phyloP scores from a whole-genome alignment of 2,797 vertebrate species.

The Rhabdophis nuchalis region DNA sequence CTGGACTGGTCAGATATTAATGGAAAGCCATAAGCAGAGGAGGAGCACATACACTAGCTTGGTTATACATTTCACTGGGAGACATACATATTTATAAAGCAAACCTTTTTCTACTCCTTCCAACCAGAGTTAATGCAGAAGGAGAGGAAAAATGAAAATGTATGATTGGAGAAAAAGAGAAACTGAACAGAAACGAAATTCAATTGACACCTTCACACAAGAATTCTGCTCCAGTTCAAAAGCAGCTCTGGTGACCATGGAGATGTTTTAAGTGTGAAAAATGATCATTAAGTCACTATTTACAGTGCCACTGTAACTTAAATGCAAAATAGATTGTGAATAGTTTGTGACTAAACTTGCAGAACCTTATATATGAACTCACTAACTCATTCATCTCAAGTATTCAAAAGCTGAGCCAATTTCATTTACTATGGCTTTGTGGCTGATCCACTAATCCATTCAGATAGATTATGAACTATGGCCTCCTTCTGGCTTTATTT shows the following conservation, averaged over 20 bases:
- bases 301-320: neutral
- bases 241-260: neutral
- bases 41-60: neutral
- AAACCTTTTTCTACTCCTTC: neutral
- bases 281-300: neutral
- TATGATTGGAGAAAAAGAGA: neutral
- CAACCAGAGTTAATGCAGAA: neutral
- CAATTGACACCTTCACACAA: neutral
- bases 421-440: neutral
- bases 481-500: neutral
- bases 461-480: neutral
- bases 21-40: neutral
- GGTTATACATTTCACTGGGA: neutral
- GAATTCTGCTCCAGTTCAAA: neutral
- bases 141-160: neutral
- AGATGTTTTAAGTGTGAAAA: neutral
- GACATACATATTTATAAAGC: neutral
- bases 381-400: neutral
- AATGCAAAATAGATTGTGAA: neutral
- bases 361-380: too few species aligned
- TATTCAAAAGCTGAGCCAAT: neutral
- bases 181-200: neutral
- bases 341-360: neutral
- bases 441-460: neutral
- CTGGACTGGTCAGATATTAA: neutral